Evolutionary conservation across 1,140 invertebrate species (phyloP), one percentile per base, ranked within the genome.

Genomic region (Heliconius nattereri): DNA sequence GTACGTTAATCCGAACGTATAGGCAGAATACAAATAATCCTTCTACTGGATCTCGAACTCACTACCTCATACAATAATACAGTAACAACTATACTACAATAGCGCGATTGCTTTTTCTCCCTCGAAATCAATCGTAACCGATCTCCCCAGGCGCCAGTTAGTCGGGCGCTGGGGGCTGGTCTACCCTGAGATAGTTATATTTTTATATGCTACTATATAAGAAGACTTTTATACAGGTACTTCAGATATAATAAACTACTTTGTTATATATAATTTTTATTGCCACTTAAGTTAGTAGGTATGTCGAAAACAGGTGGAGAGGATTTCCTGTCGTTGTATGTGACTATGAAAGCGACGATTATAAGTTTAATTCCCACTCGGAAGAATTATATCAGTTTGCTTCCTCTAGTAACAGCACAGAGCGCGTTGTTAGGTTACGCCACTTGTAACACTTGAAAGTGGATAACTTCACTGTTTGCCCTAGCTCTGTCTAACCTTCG

Each of bases 111-210:
- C 26, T 66, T 66, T 66, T 66, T 29, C 26, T 66, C 60, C 60
- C 57, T 26, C 60, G 23, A 29, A 66, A 66, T 66, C 60, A 66
- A 66, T 66, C 60, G 60, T 29, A 66, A 19, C 26, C 60, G 60
- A 66, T 66, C 60, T 66, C 60, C 26, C 60, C 60, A 66, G 60
- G 60, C 60, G 60, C 60, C 60, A 29, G 60, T 66, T 66, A 66
- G 60, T 66, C 26, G 60, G 60, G 60, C 60, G 60, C 60, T 26
- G 2, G 60, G 60, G 60, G 57, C 23, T n/a, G n/a, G 60, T 26
- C 23, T 66, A 29, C 60, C 13, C 60, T 66, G 26, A 66, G 23
- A 66, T 66, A 66, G n/a, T 60, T 60, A 23, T 23, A 60, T 20
- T 20, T 52, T 52, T 52, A 20, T 52, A 57, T n/a, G 57, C 26